Percentiles rank a stretch among this genome's conserved stretches.
Evolutionary conservation across 2,888 invertebrate species (phyloP).

Genomic region (Heliconius erato): DNA sequence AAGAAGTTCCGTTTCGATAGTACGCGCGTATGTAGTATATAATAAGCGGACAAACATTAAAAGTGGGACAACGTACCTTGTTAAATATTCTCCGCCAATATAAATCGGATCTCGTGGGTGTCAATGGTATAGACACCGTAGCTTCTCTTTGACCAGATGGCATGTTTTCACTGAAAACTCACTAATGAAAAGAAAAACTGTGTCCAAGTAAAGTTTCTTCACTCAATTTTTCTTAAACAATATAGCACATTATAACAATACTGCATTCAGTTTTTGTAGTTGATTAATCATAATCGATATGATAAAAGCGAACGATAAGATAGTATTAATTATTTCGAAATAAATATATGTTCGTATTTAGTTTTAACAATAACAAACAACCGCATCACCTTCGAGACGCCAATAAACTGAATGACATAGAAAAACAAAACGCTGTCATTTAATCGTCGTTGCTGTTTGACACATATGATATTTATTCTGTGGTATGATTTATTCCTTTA

Average conservation of each 20-base stretch:
- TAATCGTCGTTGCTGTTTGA: too few relatives aligned
- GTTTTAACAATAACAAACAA: conserved; percentile 41
- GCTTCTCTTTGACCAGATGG: conserved; percentile 72
- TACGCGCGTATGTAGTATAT: conserved; percentile 22
- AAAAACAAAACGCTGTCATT: background rate
- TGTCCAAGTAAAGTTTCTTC: conserved; percentile 54
- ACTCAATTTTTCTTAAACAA: conserved; percentile 47
- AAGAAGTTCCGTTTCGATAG: conserved; percentile 30
- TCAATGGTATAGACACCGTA: conserved; percentile 76
- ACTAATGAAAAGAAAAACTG: conserved; percentile 31
- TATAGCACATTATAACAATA: conserved; percentile 47
- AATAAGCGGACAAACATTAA: conserved; percentile 32
- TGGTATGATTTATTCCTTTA: background rate
- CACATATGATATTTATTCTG: background rate
- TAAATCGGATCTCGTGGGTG: conserved; percentile 77
- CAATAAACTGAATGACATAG: conserved; percentile 35
- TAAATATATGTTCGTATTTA: conserved; percentile 54
- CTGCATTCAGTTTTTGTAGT: conserved; percentile 52
- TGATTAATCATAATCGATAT: conserved; percentile 67
- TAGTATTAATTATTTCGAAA: conserved; percentile 58
- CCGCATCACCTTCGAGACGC: conserved; percentile 37
- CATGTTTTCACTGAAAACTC: conserved; percentile 69
- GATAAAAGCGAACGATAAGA: conserved; percentile 66
- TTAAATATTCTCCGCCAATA: conserved; percentile 84
- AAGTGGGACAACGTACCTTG: conserved; percentile 68